Evolutionary conservation across 2,888 invertebrate genomes (phyloP), one percentile per base, ranked within the genome.

Genomic region (Chymomyza amoena): DNA sequence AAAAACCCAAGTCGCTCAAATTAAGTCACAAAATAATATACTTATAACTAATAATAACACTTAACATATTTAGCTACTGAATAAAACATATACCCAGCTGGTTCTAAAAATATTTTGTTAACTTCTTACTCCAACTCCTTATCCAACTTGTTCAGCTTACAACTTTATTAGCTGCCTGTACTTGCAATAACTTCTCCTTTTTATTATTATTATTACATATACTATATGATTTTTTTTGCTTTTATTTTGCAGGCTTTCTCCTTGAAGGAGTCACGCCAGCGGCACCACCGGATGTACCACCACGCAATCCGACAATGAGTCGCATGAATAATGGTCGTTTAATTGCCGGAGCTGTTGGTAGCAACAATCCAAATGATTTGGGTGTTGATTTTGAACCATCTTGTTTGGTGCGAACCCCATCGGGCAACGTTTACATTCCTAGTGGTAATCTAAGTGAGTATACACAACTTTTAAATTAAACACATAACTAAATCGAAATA

Each of bases 371-470:
- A 84, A 95, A 94, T 86, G 95, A 95, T 91, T 93, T 93, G 90
- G 93, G 95, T 82, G 93, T 93, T 84, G 97, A 97, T 92, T 96
- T 97, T 92, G 97, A 97, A 92, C 96, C 97, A 85, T 96, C 97
- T 91, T 97, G 97, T 92, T 94, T 97, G 90, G 97, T 97, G 89
- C 94, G 97, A 92, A 97, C 97, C 80, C 96, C 97, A 84, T 97
- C 97, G 84, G 97, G 97, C 92, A 97, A 97, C 93, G 96, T 97
- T 92, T 97, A 97, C 93, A 97, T 97, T 94, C 97, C 97, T 92
- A 95, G 96, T 93, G 95, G 95, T 93, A 93, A 93, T 90, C 90
- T 93, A 91, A 93, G 93, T 93, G 91, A 93, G 93, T 93, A 57
- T 54, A 7, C 7, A 54, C n/a, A 1, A 16, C 52, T n/a, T 18